Conservation (phyloP, 2,888 invertebrate genomes). For the Phyllotreta striolata region DNA sequence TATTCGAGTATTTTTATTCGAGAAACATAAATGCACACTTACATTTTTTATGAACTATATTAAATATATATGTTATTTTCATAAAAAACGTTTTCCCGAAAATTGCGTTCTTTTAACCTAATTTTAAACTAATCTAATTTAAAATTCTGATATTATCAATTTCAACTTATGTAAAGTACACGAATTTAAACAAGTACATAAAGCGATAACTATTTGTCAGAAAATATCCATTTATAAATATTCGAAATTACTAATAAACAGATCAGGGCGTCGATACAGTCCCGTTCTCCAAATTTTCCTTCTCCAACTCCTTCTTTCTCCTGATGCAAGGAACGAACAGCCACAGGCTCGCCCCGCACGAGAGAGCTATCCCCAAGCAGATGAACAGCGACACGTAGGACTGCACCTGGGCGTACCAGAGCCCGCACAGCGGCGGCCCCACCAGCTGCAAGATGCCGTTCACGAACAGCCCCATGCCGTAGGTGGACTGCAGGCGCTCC, state of each 20-base stretch:
- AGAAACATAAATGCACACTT: too few relatives aligned
- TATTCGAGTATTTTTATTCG: too few relatives aligned
- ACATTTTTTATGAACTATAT: too few relatives aligned
- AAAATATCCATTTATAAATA: slow-evolving; percentile 1
- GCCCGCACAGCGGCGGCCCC: slow-evolving; percentile 85
- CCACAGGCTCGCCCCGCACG: slow-evolving; percentile 79
- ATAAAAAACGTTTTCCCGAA: too few relatives aligned
- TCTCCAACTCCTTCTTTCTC: slow-evolving; percentile 39
- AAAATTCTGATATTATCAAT: too few relatives aligned
- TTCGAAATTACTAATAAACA: not conserved
- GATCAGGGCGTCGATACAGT: slow-evolving; percentile 3
- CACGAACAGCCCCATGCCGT: slow-evolving; percentile 85
- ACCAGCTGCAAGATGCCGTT: slow-evolving; percentile 83
- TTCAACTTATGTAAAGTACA: too few relatives aligned
- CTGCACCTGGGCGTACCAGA: slow-evolving; percentile 69
- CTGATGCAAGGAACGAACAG: slow-evolving; percentile 76
- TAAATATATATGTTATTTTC: too few relatives aligned
- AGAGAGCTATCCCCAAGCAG: slow-evolving; percentile 75
- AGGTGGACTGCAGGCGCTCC: slow-evolving; percentile 84
- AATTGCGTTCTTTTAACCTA: too few relatives aligned
- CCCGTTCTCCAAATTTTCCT: slow-evolving; percentile 7
- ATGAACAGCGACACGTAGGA: slow-evolving; percentile 78
- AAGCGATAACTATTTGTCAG: not conserved
- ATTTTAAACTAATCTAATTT: too few relatives aligned
- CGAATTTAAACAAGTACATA: too few relatives aligned